Percentiles rank a stretch among this genome's conserved stretches.
Conservation (phyloP, 1,140 invertebrate genomes). For the Conopomorpha cramerella region DNA sequence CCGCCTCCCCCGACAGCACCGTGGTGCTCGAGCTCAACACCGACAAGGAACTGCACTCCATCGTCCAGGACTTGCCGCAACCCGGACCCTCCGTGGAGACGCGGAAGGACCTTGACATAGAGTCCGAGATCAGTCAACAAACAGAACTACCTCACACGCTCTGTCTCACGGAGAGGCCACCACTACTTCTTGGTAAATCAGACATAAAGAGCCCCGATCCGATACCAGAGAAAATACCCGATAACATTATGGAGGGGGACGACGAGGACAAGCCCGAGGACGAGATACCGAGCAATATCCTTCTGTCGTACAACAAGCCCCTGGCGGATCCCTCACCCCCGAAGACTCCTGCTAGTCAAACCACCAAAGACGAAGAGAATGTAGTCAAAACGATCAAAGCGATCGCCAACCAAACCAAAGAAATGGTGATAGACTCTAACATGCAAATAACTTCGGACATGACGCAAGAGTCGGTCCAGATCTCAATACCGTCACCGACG, state of each 20-base stretch:
- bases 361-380: constrained; percentile 26
- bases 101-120: constrained; percentile 51
- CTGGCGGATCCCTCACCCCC: constrained; percentile 19
- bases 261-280: constrained; percentile 55
- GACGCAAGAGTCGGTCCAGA: constrained; percentile 63
- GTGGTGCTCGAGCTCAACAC: constrained; percentile 48
- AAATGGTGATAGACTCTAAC: constrained; percentile 55
- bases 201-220: constrained; percentile 57
- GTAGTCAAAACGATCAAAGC: constrained; percentile 52
- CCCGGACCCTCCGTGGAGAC: constrained; percentile 22
- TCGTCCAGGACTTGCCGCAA: constrained; percentile 24
- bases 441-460: constrained; percentile 57
- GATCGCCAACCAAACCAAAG: constrained; percentile 53
- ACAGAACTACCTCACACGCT: constrained; percentile 48
- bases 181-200: constrained; percentile 37
- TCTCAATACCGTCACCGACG: constrained; percentile 65
- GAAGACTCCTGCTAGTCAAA: constrained; percentile 16
- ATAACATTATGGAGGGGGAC: constrained; percentile 59
- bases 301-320: constrained; percentile 32
- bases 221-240: constrained; percentile 56
- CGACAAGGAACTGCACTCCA: constrained; percentile 22
- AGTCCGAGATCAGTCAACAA: constrained; percentile 52
- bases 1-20: constrained; percentile 61
- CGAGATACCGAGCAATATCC: constrained; percentile 25
- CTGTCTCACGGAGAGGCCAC: constrained; percentile 38